Evolutionary conservation across 2,888 invertebrate species (phyloP).

Genomic region (Hanleya hanleyi): DNA sequence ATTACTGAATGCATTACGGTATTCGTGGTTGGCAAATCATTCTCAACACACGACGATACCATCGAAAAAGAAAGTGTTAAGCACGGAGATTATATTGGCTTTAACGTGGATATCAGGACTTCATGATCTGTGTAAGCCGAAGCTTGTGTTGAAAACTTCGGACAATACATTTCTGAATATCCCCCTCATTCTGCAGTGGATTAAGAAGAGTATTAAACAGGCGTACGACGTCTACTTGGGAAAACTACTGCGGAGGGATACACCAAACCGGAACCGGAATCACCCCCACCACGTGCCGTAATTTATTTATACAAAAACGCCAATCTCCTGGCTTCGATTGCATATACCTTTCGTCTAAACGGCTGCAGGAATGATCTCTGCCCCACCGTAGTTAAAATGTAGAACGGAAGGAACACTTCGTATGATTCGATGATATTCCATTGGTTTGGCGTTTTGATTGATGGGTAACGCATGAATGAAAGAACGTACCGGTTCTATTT

Average conservation of each 20-base stretch:
- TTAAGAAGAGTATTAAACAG: slow-evolving; percentile 15
- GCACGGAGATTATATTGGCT: neutral
- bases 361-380: too few species aligned
- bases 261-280: slow-evolving; percentile 33
- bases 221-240: slow-evolving; percentile 34
- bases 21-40: neutral
- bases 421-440: too few species aligned
- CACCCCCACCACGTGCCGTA: slow-evolving; percentile 34
- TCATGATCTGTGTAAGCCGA: slow-evolving; percentile 24
- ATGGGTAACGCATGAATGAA: too few species aligned
- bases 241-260: slow-evolving; percentile 34
- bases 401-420: too few species aligned
- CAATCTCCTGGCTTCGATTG: too few species aligned
- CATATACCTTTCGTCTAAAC: too few species aligned
- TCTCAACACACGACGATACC: neutral
- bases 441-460: too few species aligned
- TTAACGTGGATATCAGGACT: neutral
- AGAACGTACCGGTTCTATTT: too few species aligned
- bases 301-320: slow-evolving; percentile 24
- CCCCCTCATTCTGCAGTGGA: slow-evolving; percentile 36
- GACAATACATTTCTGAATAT: slow-evolving; percentile 40
- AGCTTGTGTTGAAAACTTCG: slow-evolving; percentile 36
- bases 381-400: too few species aligned
- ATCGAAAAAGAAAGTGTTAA: neutral
- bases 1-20: neutral